Evolutionary conservation across 1,140 invertebrate species (phyloP).

Genomic region (Forficula auricularia): DNA sequence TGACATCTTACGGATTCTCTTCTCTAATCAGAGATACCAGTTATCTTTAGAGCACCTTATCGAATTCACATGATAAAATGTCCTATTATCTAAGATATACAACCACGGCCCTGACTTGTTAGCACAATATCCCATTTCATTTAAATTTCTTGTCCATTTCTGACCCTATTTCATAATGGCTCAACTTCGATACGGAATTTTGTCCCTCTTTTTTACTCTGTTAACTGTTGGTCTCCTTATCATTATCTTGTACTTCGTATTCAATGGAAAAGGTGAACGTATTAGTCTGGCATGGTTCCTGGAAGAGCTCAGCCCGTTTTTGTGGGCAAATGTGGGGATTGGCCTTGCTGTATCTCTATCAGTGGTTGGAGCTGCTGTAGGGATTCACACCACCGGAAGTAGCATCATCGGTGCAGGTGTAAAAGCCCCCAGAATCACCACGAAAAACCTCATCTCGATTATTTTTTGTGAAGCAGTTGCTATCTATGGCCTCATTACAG

Average conservation of each 20-base stretch:
- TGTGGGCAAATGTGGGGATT: conserved; percentile 44
- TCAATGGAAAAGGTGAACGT: conserved; percentile 36
- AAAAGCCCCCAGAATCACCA: conserved; percentile 50
- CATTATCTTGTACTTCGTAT: conserved; percentile 29
- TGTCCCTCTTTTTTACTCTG: too few relatives aligned
- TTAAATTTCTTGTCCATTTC: too few relatives aligned
- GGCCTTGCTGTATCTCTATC: conserved; percentile 44
- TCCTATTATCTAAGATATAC: too few relatives aligned
- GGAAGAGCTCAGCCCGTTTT: conserved; percentile 31
- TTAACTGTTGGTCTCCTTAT: neutral
- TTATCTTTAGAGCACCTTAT: too few relatives aligned
- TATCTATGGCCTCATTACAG: conserved; percentile 59
- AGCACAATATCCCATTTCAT: too few relatives aligned
- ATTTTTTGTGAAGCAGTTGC: conserved; percentile 64
- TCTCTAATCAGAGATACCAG: too few relatives aligned
- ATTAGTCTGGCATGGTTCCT: conserved; percentile 39
- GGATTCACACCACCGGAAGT: conserved; percentile 85
- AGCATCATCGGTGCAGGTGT: conserved; percentile 53
- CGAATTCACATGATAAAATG: too few relatives aligned
- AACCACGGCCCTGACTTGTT: too few relatives aligned
- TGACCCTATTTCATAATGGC: too few relatives aligned
- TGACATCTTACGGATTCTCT: too few relatives aligned
- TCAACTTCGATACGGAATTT: too few relatives aligned
- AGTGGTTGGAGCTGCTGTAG: conserved; percentile 45
- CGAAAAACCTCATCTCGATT: conserved; percentile 56